Evolutionary conservation across 2,797 vertebrate genomes (phyloP).

Genomic region (Siniperca obscura): DNA sequence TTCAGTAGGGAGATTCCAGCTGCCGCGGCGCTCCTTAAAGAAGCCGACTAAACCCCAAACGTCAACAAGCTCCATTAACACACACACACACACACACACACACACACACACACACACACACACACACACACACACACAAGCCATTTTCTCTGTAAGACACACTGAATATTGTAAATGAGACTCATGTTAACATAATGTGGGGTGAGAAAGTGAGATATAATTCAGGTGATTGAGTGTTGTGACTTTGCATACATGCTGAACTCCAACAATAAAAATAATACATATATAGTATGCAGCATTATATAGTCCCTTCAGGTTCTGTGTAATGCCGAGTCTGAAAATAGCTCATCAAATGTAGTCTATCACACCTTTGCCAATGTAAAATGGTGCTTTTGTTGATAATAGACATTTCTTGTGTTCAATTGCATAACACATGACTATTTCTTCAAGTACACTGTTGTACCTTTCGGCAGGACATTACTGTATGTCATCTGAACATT

Average conservation of each 20-base stretch:
- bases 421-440: conserved; percentile 6
- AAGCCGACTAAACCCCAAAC: conserved; percentile 58
- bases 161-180: conserved; percentile 44
- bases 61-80: conserved; percentile 56
- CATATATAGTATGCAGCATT: not conserved
- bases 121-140: not conserved
- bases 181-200: conserved; percentile 34
- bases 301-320: conserved; percentile 14
- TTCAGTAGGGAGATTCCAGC: conserved; percentile 69
- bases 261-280: conserved; percentile 20
- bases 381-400: conserved; percentile 35
- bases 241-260: conserved; percentile 24
- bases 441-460: conserved; percentile 2
- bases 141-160: conserved; percentile 7
- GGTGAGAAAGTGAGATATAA: conserved; percentile 27
- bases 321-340: conserved; percentile 12
- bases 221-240: conserved; percentile 10
- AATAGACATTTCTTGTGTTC: not conserved
- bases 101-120: conserved; percentile 27
- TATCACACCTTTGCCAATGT: not conserved
- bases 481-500: conserved; percentile 4
- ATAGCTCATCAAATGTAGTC: conserved; percentile 8
- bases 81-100: conserved; percentile 26
- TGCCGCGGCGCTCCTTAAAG: conserved; percentile 57
- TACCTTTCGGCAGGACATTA: not conserved